Evolutionary conservation across 1,140 invertebrate species (phyloP).

Genomic region (Asobara japonica): DNA sequence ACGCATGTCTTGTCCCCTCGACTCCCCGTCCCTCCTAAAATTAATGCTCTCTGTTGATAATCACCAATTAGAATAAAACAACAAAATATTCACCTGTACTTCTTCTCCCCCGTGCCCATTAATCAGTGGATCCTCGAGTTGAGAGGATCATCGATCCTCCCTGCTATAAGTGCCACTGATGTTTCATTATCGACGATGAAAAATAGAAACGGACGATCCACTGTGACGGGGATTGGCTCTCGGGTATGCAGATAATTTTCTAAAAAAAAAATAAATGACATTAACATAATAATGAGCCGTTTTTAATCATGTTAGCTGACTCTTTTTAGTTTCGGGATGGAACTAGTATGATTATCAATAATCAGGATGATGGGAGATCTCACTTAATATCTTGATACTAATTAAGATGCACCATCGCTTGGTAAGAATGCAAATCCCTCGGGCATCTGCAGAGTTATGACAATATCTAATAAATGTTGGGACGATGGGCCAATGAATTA

Average conservation of each 20-base stretch:
- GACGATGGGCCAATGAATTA: no score
- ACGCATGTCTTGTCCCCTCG: constrained; percentile 21
- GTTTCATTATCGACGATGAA: constrained; percentile 83
- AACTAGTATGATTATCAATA: no score
- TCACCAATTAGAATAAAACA: constrained; percentile 8
- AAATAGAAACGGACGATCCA: constrained; percentile 82
- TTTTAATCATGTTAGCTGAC: no score
- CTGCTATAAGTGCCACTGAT: constrained; percentile 79
- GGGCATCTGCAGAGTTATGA: no score
- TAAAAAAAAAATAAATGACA: constrained; percentile 32
- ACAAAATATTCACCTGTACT: background rate
- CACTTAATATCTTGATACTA: no score
- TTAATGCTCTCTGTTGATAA: background rate
- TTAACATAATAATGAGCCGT: no score
- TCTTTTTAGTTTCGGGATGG: no score
- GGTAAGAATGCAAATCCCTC: no score
- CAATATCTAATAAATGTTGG: no score
- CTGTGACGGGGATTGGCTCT: constrained; percentile 75
- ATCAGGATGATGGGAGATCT: no score
- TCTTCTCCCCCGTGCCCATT: background rate
- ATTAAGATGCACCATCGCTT: no score
- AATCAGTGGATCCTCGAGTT: constrained; percentile 78
- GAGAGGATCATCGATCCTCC: constrained; percentile 82
- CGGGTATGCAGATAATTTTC: constrained; percentile 49
- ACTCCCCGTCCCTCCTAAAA: background rate